phyloP scores from a whole-genome alignment of 2,797 vertebrate genomes.

The Eulemur albifrons region DNA sequence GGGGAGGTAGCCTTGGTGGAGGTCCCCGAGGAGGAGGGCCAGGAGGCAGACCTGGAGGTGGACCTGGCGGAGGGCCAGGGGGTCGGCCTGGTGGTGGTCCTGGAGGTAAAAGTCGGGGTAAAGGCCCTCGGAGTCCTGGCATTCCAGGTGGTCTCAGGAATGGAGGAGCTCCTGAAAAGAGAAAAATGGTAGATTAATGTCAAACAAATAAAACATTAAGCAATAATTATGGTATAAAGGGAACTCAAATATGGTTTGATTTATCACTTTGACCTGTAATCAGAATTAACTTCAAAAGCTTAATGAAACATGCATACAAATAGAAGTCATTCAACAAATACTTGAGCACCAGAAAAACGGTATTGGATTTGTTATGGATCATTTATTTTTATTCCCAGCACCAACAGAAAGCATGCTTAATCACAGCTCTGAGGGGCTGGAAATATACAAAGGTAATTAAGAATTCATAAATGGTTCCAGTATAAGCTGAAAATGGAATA shows the following conservation, averaged over 20 bases:
- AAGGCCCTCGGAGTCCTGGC: slow-evolving; percentile 93
- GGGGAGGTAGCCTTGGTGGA: slow-evolving; percentile 94
- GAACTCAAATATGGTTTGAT: background rate
- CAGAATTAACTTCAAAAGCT: background rate
- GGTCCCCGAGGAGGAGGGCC: slow-evolving; percentile 96
- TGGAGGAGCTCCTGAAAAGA: slow-evolving; percentile 91
- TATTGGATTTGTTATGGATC: background rate
- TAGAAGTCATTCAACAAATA: background rate
- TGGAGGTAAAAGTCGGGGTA: slow-evolving; percentile 94
- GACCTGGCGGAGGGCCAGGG: slow-evolving; percentile 93
- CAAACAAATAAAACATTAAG: background rate
- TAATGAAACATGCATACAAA: background rate
- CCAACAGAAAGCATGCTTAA: background rate
- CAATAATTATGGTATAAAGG: background rate
- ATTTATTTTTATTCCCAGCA: background rate
- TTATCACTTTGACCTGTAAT: slow-evolving; percentile 32
- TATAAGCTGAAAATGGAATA: background rate
- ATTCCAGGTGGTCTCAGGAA: slow-evolving; percentile 96
- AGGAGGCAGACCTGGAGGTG: slow-evolving; percentile 96
- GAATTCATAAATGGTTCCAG: background rate
- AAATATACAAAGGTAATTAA: background rate
- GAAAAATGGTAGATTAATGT: background rate
- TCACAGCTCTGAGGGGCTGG: background rate
- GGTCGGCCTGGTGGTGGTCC: slow-evolving; percentile 95
- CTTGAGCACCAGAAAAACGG: background rate